Evolutionary conservation across 2,888 invertebrate genomes (phyloP), one percentile per base, ranked within the genome.

Genomic region (Acrobasis consociella): DNA sequence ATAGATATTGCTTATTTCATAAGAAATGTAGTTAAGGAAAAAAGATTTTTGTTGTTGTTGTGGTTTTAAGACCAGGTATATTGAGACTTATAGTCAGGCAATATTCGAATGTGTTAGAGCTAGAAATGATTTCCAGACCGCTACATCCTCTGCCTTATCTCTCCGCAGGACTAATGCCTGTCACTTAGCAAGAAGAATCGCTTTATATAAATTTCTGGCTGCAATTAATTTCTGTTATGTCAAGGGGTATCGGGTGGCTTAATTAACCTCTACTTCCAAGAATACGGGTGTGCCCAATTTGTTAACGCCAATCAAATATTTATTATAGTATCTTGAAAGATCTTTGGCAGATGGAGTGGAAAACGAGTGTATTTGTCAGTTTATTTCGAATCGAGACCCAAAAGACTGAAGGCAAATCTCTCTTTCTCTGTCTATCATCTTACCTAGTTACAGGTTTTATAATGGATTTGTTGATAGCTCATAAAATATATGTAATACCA

Each of bases 191-290:
- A 87, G 87, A 87, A 85, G 86, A 87, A 90, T 89, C 76, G 82
- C 82, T 83, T 83, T 81, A 85, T 86, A 88, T 86, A 89, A 88
- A 88, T 89, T 87, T 81, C 80, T 72, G 60, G 73, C 76, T 83
- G 82, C 87, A 85, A 89, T 89, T 89, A 89, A 89, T 89, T 85
- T 83, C 72, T 77, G 82, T 85, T 83, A 83, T 85, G 82, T 84
- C 81, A 80, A 80, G 81, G 74, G 78, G 70, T 82, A 87, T 87
- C 84, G 81, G 75, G 69, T 75, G 76, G 74, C 80, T 85, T 88
- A 84, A 87, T 87, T 89, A 86, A 88, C 82, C 85, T 81, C 71
- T 73, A 71, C 71, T 68, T 69, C 65, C 67, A 65, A 62, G 64
- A 65, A 68, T 39, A 62, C 65, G 59, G 63, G 55, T 53, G 59